Evolutionary conservation across 2,888 invertebrate species (phyloP), one percentile per base, ranked within the genome.

Genomic region (Drosophila tanythrix): DNA sequence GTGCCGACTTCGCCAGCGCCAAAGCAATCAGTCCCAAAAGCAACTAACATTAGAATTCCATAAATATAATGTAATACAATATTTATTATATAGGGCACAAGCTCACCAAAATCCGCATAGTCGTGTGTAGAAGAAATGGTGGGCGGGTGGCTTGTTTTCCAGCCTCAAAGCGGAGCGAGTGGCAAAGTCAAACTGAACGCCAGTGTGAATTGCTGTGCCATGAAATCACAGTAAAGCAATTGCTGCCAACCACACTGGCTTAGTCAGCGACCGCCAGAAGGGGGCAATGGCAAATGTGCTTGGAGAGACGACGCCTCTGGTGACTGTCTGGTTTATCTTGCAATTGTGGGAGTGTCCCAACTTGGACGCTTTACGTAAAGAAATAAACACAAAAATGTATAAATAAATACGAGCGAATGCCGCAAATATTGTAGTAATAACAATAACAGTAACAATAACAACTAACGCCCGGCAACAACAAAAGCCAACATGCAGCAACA

Each of bases 291-390:
- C 5, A n/a, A 25, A 25, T 13, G 46, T 40, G 2, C 11, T 5
- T 2, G 15, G 1, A 3, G 2, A 5, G n/a, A 31, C 65, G 62
- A 68, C 76, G 79, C 79, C 81, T 55, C 79, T 78, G 81, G 1
- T 46, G 25, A 8, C 46, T 46, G 46, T 25, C 55, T 57, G 75
- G 71, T 77, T 84, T 31, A 79, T 84, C 87, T 84, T 89, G 89
- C 87, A 88, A 88, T 88, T 89, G 87, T 88, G 85, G 87, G 87
- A 84, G 87, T 88, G 87, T 89, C 87, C 79, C 87, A 89, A 88
- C 83, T 83, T 81, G 80, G 83, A 76, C 87, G 81, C 66, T 88
- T 87, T 89, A 87, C 87, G 84, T 89, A 87, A 87, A 87, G 85
- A 85, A 88, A 86, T 81, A 82, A 79, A 76, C 73, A 69, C 74